Base-by-base conservation (phyloP, 64 coral and sea anemone genomes). In the Pocillopora damicornis region DNA sequence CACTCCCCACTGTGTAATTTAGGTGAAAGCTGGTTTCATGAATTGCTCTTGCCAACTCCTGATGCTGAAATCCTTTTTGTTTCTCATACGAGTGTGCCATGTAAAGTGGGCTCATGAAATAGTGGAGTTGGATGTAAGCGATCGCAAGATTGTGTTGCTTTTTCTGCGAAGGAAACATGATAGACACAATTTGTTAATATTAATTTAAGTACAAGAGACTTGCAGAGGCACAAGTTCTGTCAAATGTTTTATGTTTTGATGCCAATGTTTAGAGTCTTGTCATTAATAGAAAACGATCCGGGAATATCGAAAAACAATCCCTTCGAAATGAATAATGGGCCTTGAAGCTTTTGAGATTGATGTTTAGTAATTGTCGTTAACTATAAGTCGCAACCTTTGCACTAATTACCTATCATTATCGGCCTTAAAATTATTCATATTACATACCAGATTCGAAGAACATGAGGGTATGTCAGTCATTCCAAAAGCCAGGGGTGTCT, bases 71-170 rank as follows among this genome's bases (percentile, higher is more conserved):
- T 83, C 80, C 80, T 83, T 83, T 61, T 0, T 1, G 65, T 83
- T 83, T 18, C 68, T 83, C 80, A n/a, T 83, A 69, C 22, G 63
- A 51, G 61, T 42, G 51, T 8, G 63, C 61, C 61, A 83, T 67
- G 80, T 67, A 68, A 2, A 83, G 63, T 9, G 80, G 61, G 45
- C 63, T 83, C 22, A 20, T 20, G 63, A 83, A 83, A 5, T 20
- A 12, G 67, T 5, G 7, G 18, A 83, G 35, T 11, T 45, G 45
- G 15, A 18, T 68, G 80, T 83, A 83, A 1, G 80, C 35, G 35
- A 83, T 67, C n/a, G 61, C 6, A 13, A 83, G 80, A 0, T 83
- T 83, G 61, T 67, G 35, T 83, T 56, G 65, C 4, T 45, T 35
- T 51, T 37, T 9, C 80, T 83, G 63, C 3, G 4, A n/a, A 79